phyloP scores from a whole-genome alignment of 2,113 vertebrate genomes.

The Perca flavescens region DNA sequence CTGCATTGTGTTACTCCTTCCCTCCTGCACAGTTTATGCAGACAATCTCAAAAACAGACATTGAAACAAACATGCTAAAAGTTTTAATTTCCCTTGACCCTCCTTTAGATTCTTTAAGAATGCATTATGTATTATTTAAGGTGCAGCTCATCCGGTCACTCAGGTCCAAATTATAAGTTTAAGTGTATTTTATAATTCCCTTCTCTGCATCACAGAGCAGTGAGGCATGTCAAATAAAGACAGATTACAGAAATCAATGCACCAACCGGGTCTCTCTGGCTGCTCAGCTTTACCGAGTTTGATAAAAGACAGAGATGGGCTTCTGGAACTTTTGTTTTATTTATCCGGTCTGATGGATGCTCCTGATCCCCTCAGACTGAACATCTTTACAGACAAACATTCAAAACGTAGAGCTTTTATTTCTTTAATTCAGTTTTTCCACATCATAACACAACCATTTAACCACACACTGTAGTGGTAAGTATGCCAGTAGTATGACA shows the following conservation, averaged over 20 bases:
- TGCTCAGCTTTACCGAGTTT: neutral
- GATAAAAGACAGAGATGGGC: neutral
- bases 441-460: neutral
- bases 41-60: neutral
- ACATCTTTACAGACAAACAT: neutral
- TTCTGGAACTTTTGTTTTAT: neutral
- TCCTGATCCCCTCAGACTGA: conserved; percentile 4
- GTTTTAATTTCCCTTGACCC: conserved; percentile 62
- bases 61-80: neutral
- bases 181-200: neutral
- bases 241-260: conserved; percentile 10
- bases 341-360: neutral
- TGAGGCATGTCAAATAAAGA: conserved; percentile 42
- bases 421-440: neutral
- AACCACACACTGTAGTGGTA: neutral
- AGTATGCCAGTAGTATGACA: neutral
- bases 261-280: conserved; percentile 11
- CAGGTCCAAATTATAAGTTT: conserved; percentile 45
- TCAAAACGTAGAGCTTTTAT: neutral
- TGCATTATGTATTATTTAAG: conserved; percentile 45
- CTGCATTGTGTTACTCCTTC: neutral
- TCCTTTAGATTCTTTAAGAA: conserved; percentile 38
- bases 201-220: conserved; percentile 34
- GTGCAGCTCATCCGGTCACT: conserved; percentile 32
- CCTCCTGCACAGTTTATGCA: neutral